Conservation (phyloP, 30 jellyfish, hydroid and myxozoan species). For the Aurelia sp. region DNA sequence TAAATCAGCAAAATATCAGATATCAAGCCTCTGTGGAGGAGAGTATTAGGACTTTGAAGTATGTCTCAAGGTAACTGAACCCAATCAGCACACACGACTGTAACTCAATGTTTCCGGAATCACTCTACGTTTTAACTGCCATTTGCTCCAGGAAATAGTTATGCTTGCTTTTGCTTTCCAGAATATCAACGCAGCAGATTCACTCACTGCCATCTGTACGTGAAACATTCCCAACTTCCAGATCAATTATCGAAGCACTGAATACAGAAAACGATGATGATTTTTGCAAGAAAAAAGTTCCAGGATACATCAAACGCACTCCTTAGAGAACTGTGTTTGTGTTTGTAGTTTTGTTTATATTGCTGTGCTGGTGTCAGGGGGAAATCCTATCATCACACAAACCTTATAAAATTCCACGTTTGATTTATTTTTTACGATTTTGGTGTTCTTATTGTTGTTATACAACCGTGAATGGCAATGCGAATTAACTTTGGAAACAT, state of each 20-base stretch:
- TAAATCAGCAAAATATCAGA: too few species aligned
- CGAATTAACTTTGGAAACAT: background rate
- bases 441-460: background rate
- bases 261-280: conserved; percentile 78
- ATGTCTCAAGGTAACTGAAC: too few species aligned
- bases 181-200: conserved; percentile 44
- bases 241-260: conserved; percentile 82
- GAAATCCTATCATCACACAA: too few species aligned
- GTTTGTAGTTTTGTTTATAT: too few species aligned
- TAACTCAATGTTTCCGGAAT: too few species aligned
- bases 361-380: too few species aligned
- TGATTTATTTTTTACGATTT: background rate
- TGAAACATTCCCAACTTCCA: conserved; percentile 79
- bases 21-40: too few species aligned
- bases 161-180: background rate
- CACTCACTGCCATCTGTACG: conserved; percentile 78
- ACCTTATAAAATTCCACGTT: too few species aligned
- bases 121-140: background rate
- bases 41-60: too few species aligned
- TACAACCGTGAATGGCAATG: background rate
- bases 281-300: conserved; percentile 49
- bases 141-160: background rate
- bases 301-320: conserved; percentile 54
- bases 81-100: too few species aligned
- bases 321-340: background rate